A percentile compares a stretch with the other conserved stretches of the same genome.
Evolutionary conservation across 2,797 vertebrate genomes (phyloP).

Genomic region (Taeniopygia guttata): DNA sequence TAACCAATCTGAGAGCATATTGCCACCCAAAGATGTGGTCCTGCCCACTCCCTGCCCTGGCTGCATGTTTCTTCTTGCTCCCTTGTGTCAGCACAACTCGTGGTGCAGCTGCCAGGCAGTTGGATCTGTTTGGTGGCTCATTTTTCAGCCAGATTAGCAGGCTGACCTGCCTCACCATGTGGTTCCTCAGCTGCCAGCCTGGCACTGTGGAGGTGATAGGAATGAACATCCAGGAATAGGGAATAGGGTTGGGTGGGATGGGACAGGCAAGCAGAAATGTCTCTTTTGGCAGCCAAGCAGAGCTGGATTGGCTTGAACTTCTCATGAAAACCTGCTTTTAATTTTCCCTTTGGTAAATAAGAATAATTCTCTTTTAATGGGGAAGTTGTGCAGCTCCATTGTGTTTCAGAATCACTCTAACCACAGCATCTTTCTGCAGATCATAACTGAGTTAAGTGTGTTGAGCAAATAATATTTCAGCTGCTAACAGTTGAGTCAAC

Average conservation of each 20-base stretch:
- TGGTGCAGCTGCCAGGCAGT: neutral
- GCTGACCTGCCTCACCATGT: neutral
- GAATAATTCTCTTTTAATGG: slow-evolving; percentile 8
- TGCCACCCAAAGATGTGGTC: neutral
- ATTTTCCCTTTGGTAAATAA: slow-evolving; percentile 16
- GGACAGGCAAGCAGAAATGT: neutral
- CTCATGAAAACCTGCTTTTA: neutral
- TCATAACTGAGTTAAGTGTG: slow-evolving; percentile 15
- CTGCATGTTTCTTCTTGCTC: neutral
- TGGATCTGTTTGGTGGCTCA: neutral
- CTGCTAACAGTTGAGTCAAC: slow-evolving; percentile 49
- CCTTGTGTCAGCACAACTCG: neutral
- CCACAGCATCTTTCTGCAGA: slow-evolving; percentile 35
- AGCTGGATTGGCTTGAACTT: neutral
- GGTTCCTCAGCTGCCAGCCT: neutral
- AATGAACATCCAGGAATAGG: neutral
- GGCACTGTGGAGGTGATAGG: neutral
- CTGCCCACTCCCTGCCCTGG: neutral
- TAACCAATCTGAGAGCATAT: neutral
- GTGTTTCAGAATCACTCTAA: neutral
- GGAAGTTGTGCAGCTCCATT: neutral
- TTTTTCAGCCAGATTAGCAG: neutral
- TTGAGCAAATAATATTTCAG: slow-evolving; percentile 63
- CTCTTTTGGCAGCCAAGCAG: neutral
- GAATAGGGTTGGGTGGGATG: neutral